Evolutionary conservation across 2,113 vertebrate genomes (phyloP), one percentile per base, ranked within the genome.

Genomic region (Chaetodon trifascialis): DNA sequence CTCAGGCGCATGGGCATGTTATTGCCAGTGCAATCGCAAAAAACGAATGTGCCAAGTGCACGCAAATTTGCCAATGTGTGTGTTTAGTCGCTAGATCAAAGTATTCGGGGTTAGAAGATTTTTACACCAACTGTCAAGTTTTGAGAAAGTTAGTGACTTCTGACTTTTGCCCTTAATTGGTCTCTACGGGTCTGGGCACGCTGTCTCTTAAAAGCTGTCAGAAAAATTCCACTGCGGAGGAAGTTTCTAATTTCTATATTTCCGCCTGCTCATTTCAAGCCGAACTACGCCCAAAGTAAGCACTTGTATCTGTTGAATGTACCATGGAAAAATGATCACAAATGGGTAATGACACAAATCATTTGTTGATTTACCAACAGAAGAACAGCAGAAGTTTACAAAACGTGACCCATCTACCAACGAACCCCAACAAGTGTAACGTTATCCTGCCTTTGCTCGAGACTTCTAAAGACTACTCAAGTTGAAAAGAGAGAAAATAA

Each of bases 111-210:
- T 23, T 36, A 30, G 19, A 65, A n/a, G 52, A 40, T 14, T 55
- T 42, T 52, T 62, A 67, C 23, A 80, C 52, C 19, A 70, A 46
- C 64, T 63, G 42, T 55, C 52, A 56, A 67, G 25, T 76, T 76
- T 63, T 30, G 14, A 46, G 17, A 60, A 88, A 79, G 75, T 68
- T 62, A 21, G 23, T 67, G 73, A 73, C 73, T 70, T 84, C 68
- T 76, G 80, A 81, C 77, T 83, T 80, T 44, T 77, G 73, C 36
- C 73, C 76, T 75, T 86, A 86, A 89, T 86, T 86, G 81, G 73
- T 80, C 80, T 80, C 84, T 23, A 11, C 0, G 51, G 73, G 15
- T 72, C 59, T 47, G 42, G 2, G 54, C 1, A 1, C 0, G 36
- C 66, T 1, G 16, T 62, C 25, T 66, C 25, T 49, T 36, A 64